A percentile compares a stretch with the other conserved stretches of the same genome.
These are phyloP conservation scores for Campoletis raptor DNA, from an alignment of 2,888 invertebrate species.

Conservation along the genomic window DNA sequence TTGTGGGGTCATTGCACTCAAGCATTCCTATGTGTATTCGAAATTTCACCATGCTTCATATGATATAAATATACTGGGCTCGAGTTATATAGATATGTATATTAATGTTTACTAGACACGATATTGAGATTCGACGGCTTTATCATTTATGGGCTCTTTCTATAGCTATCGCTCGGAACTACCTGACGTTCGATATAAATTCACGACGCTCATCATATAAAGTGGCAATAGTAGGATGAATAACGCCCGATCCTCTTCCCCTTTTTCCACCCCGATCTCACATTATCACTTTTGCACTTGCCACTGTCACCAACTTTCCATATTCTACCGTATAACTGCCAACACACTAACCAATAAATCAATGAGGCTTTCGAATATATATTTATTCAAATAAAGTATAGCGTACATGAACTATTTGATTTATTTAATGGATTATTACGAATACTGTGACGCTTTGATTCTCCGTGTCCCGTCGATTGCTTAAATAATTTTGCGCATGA, in stretches of 20 bases:
- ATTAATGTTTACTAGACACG: neutral
- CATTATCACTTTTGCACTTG: slow-evolving; percentile 31
- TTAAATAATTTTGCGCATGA: neutral
- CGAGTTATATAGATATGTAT: neutral
- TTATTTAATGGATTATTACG: slow-evolving; percentile 5
- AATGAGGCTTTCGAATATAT: neutral
- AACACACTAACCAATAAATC: slow-evolving; percentile 47
- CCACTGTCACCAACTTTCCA: slow-evolving; percentile 23
- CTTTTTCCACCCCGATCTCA: slow-evolving; percentile 9
- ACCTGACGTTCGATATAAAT: slow-evolving; percentile 56
- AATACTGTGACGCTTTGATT: slow-evolving; percentile 5
- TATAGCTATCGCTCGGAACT: slow-evolving; percentile 50
- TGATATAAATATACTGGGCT: neutral
- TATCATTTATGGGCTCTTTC: slow-evolving; percentile 48
- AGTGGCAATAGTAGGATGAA: slow-evolving; percentile 46
- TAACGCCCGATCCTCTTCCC: neutral
- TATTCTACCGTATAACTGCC: slow-evolving; percentile 25
- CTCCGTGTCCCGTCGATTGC: neutral
- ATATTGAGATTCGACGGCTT: slow-evolving; percentile 46
- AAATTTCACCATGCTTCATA: neutral
- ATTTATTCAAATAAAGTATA: neutral
- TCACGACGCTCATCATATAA: slow-evolving; percentile 62
- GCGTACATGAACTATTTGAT: neutral
- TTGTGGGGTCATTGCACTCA: neutral
- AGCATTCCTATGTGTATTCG: neutral